Percentiles rank a stretch among this genome's conserved stretches.
These are phyloP conservation scores for Pyrrhia umbra DNA, from an alignment of 2,888 invertebrate genomes.

Conservation along the genomic window DNA sequence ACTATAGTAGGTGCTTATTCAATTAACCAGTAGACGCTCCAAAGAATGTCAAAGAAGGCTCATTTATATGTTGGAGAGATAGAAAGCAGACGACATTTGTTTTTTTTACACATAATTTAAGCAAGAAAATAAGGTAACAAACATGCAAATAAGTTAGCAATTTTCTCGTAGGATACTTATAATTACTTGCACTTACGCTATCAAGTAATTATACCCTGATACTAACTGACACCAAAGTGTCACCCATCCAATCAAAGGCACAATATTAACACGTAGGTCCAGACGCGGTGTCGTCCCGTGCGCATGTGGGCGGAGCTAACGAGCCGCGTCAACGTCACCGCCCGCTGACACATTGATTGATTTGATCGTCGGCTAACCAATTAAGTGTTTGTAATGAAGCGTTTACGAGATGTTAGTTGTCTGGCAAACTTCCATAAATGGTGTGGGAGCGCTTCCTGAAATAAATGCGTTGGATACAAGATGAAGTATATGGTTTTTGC, in stretches of 20 bases:
- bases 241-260: constrained; percentile 49
- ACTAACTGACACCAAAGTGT: constrained; percentile 32
- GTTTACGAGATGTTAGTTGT: constrained; percentile 53
- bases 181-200: too few relatives aligned
- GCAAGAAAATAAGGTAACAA: not conserved
- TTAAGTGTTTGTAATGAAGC: constrained; percentile 60
- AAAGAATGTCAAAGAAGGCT: too few relatives aligned
- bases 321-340: constrained; percentile 56
- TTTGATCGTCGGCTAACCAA: constrained; percentile 48
- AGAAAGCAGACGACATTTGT: not conserved
- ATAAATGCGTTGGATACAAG: not conserved
- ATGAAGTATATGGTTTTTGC: not conserved
- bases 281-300: constrained; percentile 62
- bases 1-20: too few relatives aligned
- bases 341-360: constrained; percentile 55
- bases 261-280: constrained; percentile 47
- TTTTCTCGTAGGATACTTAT: too few relatives aligned
- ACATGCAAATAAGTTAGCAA: too few relatives aligned
- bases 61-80: too few relatives aligned
- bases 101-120: not conserved
- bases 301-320: constrained; percentile 68
- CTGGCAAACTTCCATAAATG: constrained; percentile 32
- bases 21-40: too few relatives aligned
- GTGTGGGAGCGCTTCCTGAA: constrained; percentile 26
- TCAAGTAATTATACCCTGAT: constrained; percentile 41